Percentiles rank a stretch among this genome's conserved stretches.
These are phyloP conservation scores for Syrphus vitripennis DNA, from an alignment of 2,888 invertebrate genomes.

Conservation along the genomic window DNA sequence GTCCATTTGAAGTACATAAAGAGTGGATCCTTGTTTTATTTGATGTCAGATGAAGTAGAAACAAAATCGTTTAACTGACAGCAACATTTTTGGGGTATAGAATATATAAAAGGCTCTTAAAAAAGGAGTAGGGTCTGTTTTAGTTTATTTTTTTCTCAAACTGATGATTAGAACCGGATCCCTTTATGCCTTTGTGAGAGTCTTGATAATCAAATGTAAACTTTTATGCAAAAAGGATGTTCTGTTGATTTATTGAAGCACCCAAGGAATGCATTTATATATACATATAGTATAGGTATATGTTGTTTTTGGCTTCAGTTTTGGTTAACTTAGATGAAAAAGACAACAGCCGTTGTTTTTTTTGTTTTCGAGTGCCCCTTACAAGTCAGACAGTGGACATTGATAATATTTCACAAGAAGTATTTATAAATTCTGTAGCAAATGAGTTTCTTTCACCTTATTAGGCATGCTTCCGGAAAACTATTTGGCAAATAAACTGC, in stretches of 20 bases:
- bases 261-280: not conserved
- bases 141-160: not conserved
- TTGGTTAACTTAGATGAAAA: too few species aligned
- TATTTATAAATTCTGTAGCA: too few species aligned
- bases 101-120: not conserved
- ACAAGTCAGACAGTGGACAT: too few species aligned
- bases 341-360: too few species aligned
- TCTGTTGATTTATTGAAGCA: not conserved
- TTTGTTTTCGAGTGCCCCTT: too few species aligned
- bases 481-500: too few species aligned
- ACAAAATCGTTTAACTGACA: slow-evolving; percentile 16
- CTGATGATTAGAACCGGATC: not conserved
- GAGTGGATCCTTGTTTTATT: slow-evolving; percentile 22
- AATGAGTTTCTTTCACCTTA: too few species aligned
- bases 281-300: too few species aligned
- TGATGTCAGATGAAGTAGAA: slow-evolving; percentile 27
- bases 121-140: not conserved
- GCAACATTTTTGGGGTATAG: slow-evolving; percentile 1
- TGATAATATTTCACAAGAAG: too few species aligned
- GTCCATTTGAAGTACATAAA: slow-evolving; percentile 34
- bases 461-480: too few species aligned
- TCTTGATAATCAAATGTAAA: not conserved
- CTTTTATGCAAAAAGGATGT: not conserved
- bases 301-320: too few species aligned
- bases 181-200: not conserved